Base-by-base conservation (phyloP, 2,797 vertebrate genomes). In the Neopelma chrysocephalum region DNA sequence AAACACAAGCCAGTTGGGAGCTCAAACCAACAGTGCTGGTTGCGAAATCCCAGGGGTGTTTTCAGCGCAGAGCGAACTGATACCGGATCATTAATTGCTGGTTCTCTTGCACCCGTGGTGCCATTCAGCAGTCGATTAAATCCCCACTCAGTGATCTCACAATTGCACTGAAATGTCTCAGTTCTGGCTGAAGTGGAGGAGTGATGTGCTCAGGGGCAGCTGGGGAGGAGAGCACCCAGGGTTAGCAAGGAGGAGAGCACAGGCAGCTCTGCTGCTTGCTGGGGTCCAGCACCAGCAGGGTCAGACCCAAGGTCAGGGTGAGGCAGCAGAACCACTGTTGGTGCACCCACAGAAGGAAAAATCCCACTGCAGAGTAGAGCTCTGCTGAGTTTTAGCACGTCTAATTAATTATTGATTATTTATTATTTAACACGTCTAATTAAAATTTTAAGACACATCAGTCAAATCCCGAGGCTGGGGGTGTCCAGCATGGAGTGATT, bases 31-130 rank as follows among this genome's bases (percentile, higher is more conserved):
- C 84, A 90, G 86, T 1, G 0, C 42, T 32, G 58, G 57, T 89
- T 96, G 94, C 5, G n/a, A 96, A 96, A 95, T 75, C 68, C 15
- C 0, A 1, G 71, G 51, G 47, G 36, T 60, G 61, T 91, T 96
- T 93, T 61, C 53, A 72, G 26, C 1, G 22, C 36, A 47, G 71
- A 70, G 58, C 0, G 1, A 84, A 18, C 85, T 60, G 72, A 91
- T 68, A 89, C 57, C 45, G 32, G 82, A 87, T 29, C 47, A 80
- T 82, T 80, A 84, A 93, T 91, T 88, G 82, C 86, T 43, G 45
- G 19, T 45, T 86, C 80, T 92, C 93, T 81, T 34, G 65, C 12
- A 18, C 71, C 89, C 22, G 32, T 71, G 0, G 51, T 79, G 85
- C 43, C 16, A 2, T 45, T 61, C 47, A 32, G 78, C 12, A 3